These are phyloP conservation scores for Caradrina clavipalpis DNA, from an alignment of 2,888 invertebrate species.

Conservation along the genomic window DNA sequence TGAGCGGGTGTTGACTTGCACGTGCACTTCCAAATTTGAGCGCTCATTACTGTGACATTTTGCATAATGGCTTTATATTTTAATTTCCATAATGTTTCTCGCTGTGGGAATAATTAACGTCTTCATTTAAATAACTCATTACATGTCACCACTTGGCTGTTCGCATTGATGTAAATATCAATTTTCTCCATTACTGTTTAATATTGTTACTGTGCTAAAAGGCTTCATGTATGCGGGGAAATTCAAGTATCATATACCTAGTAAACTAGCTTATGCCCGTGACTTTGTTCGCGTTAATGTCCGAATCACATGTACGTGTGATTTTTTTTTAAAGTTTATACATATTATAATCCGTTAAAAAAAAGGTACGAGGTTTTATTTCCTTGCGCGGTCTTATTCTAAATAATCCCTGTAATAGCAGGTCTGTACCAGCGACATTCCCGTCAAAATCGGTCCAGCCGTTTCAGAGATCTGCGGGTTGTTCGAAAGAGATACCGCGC, in stretches of 20 bases:
- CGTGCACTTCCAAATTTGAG: conserved; percentile 20
- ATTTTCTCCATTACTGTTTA: conserved; percentile 43
- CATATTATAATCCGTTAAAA: too few relatives aligned
- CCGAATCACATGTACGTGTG: too few relatives aligned
- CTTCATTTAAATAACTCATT: conserved; percentile 43
- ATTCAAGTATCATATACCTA: conserved; percentile 52
- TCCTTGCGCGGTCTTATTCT: too few relatives aligned
- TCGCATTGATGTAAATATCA: conserved; percentile 26
- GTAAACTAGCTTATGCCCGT: background rate
- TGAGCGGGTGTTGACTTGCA: conserved; percentile 24
- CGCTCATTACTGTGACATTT: conserved; percentile 21
- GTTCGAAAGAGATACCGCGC: too few relatives aligned
- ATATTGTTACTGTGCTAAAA: conserved; percentile 52
- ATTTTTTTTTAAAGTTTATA: too few relatives aligned
- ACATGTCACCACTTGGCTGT: conserved; percentile 16
- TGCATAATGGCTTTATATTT: conserved; percentile 15
- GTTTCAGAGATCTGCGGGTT: too few relatives aligned
- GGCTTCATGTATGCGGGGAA: conserved; percentile 33
- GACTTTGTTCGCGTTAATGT: too few relatives aligned
- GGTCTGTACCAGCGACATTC: too few relatives aligned
- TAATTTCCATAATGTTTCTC: conserved; percentile 23
- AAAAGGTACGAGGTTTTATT: too few relatives aligned
- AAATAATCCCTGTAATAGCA: too few relatives aligned
- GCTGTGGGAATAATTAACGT: conserved; percentile 32
- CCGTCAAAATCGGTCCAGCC: too few relatives aligned